Conservation (phyloP, 2,888 invertebrate genomes). For the Lepidochitona cinerea region DNA sequence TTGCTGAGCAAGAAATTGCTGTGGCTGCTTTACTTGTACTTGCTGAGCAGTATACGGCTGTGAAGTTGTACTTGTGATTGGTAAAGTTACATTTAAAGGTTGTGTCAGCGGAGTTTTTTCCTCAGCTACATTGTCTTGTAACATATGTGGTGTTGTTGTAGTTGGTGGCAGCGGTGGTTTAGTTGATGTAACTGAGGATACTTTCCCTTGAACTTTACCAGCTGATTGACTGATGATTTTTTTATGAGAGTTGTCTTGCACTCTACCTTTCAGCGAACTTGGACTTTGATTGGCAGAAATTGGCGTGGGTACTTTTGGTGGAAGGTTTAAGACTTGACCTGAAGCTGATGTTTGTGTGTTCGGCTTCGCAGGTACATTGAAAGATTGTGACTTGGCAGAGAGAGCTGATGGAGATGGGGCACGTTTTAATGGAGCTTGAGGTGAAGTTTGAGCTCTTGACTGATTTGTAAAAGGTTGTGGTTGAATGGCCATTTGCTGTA, state of each 20-base stretch:
- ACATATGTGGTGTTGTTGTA: conserved; percentile 11
- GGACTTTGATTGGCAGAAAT: background rate
- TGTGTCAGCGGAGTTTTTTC: conserved; percentile 22
- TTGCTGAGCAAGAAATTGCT: background rate
- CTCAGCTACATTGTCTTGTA: conserved; percentile 14
- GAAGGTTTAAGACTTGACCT: background rate
- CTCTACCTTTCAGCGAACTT: background rate
- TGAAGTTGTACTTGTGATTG: background rate
- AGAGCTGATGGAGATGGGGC: background rate
- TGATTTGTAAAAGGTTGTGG: background rate
- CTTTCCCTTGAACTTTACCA: background rate
- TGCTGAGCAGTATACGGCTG: background rate
- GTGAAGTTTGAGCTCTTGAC: background rate
- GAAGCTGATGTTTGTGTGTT: background rate
- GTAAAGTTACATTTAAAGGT: background rate
- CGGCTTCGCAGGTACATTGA: background rate
- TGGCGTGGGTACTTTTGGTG: background rate
- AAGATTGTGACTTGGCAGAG: background rate
- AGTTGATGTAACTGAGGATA: background rate
- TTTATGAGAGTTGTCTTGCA: background rate
- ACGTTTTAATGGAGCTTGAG: background rate
- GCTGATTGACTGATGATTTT: background rate
- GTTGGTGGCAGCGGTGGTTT: conserved; percentile 19
- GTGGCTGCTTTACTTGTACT: background rate
- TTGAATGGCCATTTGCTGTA: background rate